phyloP scores from a whole-genome alignment of 2,113 vertebrate species.

The Monarcha castaneiventris region DNA sequence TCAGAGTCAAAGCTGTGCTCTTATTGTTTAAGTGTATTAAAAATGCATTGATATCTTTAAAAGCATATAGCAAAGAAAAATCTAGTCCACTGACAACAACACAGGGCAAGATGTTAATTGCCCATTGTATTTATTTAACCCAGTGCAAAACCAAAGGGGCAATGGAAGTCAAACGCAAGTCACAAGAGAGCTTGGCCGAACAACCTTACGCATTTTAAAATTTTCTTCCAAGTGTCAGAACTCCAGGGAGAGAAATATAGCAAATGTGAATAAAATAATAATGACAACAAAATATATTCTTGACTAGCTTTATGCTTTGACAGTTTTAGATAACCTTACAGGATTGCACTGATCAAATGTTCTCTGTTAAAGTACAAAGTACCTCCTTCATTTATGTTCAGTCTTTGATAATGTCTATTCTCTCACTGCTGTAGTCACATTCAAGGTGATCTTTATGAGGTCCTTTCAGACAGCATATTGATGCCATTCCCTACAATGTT shows the following conservation, averaged over 20 bases:
- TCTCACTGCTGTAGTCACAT: not conserved
- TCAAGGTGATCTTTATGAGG: not conserved
- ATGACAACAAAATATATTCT: not conserved
- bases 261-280: not conserved
- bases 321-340: not conserved
- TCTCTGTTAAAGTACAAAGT: not conserved
- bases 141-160: not conserved
- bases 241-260: not conserved
- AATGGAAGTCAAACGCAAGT: not conserved
- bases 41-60: not conserved
- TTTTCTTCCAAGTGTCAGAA: not conserved
- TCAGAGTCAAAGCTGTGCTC: not conserved
- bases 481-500: not conserved
- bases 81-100: not conserved
- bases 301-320: not conserved
- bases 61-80: not conserved
- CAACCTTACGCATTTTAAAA: not conserved
- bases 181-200: not conserved
- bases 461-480: not conserved
- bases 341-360: not conserved
- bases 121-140: not conserved
- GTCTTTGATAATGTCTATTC: not conserved
- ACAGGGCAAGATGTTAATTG: not conserved
- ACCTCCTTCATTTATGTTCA: not conserved
- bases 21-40: not conserved